Conservation (phyloP, 2,888 invertebrate species). For the Tromatobia lineatoria region DNA sequence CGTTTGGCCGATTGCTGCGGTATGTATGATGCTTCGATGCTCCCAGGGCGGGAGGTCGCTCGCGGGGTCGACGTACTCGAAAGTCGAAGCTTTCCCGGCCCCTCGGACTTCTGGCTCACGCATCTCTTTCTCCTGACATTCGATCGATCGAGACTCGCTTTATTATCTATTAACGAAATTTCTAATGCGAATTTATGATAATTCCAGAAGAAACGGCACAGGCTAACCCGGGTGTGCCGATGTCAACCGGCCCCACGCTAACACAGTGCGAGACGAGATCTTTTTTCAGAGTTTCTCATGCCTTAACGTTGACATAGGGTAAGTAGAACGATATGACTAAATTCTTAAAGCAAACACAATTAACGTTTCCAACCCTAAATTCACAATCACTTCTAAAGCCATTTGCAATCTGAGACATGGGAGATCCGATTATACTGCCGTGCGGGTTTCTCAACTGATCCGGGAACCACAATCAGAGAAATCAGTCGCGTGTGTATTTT, state of each 20-base stretch:
- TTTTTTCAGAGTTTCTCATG: conserved; percentile 67
- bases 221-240: conserved; percentile 42
- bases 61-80: conserved; percentile 82
- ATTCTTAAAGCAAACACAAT: background rate
- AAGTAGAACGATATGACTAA: background rate
- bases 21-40: conserved; percentile 36
- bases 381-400: no score
- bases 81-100: conserved; percentile 82
- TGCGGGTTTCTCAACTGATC: no score
- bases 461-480: no score
- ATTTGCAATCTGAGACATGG: no score
- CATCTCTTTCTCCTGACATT: conserved; percentile 42
- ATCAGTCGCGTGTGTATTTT: no score
- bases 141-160: conserved; percentile 76
- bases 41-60: conserved; percentile 54
- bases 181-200: conserved; percentile 81
- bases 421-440: no score
- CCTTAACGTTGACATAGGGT: background rate
- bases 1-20: conserved; percentile 26
- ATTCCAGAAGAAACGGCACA: conserved; percentile 65
- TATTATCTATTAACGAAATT: conserved; percentile 80
- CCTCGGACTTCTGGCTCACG: conserved; percentile 41
- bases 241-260: conserved; percentile 13
- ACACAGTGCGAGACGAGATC: background rate
- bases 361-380: background rate